Evolutionary conservation across 2,113 vertebrate genomes (phyloP).

Genomic region (Ancistrus triradiatus): DNA sequence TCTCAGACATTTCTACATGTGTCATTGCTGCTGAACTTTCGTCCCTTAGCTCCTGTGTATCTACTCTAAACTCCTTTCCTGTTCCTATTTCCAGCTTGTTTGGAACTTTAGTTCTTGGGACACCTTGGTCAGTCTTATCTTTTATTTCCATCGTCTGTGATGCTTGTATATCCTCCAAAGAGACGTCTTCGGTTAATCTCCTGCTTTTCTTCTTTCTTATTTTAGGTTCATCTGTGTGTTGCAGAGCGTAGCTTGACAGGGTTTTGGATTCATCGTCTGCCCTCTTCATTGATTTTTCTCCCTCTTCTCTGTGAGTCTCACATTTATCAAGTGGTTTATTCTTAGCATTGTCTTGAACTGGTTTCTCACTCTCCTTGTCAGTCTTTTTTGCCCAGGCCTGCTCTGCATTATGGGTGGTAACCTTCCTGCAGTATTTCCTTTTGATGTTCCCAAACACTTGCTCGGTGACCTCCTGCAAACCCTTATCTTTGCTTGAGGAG

Average conservation of each 20-base stretch:
- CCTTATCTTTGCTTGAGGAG: constrained; percentile 73
- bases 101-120: constrained; percentile 70
- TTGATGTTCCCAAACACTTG: constrained; percentile 77
- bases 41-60: constrained; percentile 41
- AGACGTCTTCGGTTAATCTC: constrained; percentile 74
- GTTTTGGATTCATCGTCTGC: constrained; percentile 71
- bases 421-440: constrained; percentile 89
- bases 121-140: constrained; percentile 71
- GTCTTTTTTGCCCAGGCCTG: constrained; percentile 79
- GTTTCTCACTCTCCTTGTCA: constrained; percentile 78
- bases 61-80: constrained; percentile 30
- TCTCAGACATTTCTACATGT: constrained; percentile 60
- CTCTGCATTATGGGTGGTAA: constrained; percentile 70
- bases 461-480: constrained; percentile 76
- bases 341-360: constrained; percentile 70
- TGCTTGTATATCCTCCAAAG: constrained; percentile 68
- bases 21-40: constrained; percentile 53
- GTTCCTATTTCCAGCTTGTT: constrained; percentile 65
- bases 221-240: constrained; percentile 79
- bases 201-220: constrained; percentile 85
- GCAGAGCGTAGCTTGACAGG: constrained; percentile 62
- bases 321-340: constrained; percentile 74
- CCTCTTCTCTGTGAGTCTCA: constrained; percentile 60
- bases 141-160: constrained; percentile 65
- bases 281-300: constrained; percentile 64